Evolutionary conservation across 2,888 invertebrate genomes (phyloP), one percentile per base, ranked within the genome.

Genomic region (Athrips mouffetella): DNA sequence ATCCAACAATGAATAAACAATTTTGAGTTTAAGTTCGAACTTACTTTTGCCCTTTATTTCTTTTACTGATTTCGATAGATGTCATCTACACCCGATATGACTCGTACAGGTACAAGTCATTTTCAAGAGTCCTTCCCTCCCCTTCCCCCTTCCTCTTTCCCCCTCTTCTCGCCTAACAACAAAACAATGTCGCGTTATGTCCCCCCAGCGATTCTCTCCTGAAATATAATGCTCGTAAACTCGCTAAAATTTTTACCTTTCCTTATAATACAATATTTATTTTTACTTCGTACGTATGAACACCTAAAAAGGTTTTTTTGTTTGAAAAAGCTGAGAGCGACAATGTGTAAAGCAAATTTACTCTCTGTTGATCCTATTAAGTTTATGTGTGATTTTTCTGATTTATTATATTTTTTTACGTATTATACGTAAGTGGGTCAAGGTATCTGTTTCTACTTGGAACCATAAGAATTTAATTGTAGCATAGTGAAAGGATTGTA

Each of bases 161-260:
- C 27, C 31, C 18, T 13, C 11, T 18, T 21, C 16, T 21, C 31
- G 20, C 25, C 20, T 45, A 49, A 39, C 39, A 49, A 49, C 49
- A 39, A 45, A 40, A 49, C 49, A 40, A 40, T 40, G 49, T 49
- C 49, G 13, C 45, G 11, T 30, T 35, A 45, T 33, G 25, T 16
- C 16, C 49, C 45, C 49, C 31, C 16, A 8, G 39, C 20, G 40
- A 16, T 25, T n/a, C 44, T 23, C 15, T 2, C 27, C 25, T 29
- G 20, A 13, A 35, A 25, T 29, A 35, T 33, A 49, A 44, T 37
- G 21, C 45, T n/a, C 49, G 49, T 40, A 45, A 44, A 45, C 15
- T 25, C 49, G 23, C 37, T 48, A 27, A 48, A 42, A 27, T 45
- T 49, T 44, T 49, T 44, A 44, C 49, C 37, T 33, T 23, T 10